Evolutionary conservation across 2,113 vertebrate species (phyloP).

Genomic region (Seriola rivoliana): DNA sequence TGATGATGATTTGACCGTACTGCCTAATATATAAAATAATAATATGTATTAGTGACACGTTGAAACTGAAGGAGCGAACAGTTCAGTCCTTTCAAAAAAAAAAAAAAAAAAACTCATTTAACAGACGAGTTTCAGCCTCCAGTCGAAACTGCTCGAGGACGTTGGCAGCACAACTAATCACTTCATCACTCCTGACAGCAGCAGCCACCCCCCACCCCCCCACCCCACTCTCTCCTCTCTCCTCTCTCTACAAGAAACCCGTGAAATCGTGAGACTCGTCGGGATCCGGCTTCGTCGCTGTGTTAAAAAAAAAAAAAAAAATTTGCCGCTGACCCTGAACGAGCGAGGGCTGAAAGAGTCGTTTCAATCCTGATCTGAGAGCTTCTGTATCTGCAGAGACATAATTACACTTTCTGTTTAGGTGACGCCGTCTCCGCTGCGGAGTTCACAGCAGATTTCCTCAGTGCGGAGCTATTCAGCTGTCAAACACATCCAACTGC

Average conservation of each 20-base stretch:
- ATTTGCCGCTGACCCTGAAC: constrained; percentile 18
- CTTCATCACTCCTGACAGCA: constrained; percentile 25
- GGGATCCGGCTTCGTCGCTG: neutral
- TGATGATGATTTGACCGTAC: no score
- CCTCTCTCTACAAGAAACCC: constrained; percentile 15
- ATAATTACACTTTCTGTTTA: constrained; percentile 13
- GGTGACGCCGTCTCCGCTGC: constrained; percentile 9
- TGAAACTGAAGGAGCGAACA: neutral
- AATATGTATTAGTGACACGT: no score
- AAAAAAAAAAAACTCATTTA: neutral
- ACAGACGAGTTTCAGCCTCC: neutral
- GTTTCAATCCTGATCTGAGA: neutral
- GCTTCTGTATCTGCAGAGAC: constrained; percentile 26
- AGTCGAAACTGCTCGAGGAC: constrained; percentile 3
- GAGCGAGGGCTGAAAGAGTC: constrained; percentile 7
- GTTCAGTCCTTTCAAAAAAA: neutral
- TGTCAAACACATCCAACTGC: constrained; percentile 13
- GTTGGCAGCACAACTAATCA: constrained; percentile 41
- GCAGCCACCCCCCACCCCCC: neutral
- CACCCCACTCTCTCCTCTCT: no score
- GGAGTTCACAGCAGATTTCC: neutral
- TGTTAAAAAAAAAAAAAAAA: neutral
- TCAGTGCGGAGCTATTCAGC: neutral
- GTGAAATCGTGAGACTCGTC: constrained; percentile 23
- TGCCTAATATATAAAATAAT: no score